Evolutionary conservation across 2,113 vertebrate genomes (phyloP).

Genomic region (Meleagris gallopavo): DNA sequence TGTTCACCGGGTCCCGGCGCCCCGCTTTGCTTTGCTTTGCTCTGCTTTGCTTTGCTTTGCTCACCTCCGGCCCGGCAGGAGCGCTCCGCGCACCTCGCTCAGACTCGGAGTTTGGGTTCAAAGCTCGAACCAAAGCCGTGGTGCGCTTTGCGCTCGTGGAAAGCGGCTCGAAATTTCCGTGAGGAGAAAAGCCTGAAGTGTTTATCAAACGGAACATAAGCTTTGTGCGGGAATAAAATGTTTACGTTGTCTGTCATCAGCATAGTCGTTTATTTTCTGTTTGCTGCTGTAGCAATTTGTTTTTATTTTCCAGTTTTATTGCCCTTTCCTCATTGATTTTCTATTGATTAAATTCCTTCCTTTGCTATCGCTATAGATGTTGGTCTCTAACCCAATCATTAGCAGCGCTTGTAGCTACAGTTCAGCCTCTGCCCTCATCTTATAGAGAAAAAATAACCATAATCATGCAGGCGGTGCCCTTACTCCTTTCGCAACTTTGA

Average conservation of each 20-base stretch:
- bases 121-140: too few relatives aligned
- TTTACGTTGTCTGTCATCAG: background rate
- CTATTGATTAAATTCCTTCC: background rate
- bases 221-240: background rate
- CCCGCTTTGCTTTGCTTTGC: background rate
- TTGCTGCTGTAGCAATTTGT: background rate
- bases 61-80: background rate
- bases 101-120: background rate
- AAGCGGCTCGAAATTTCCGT: background rate
- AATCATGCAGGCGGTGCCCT: background rate
- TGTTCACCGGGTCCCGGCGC: background rate
- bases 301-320: background rate
- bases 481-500: background rate
- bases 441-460: background rate
- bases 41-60: background rate
- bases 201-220: background rate
- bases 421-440: background rate
- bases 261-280: background rate
- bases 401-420: background rate
- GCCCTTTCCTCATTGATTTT: constrained; percentile 6
- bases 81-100: background rate
- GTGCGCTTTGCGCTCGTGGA: background rate
- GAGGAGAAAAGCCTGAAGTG: background rate
- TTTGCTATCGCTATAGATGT: background rate
- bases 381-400: background rate